Evolutionary conservation across 1,140 invertebrate genomes (phyloP), one percentile per base, ranked within the genome.

Genomic region (Chymomyza costata): DNA sequence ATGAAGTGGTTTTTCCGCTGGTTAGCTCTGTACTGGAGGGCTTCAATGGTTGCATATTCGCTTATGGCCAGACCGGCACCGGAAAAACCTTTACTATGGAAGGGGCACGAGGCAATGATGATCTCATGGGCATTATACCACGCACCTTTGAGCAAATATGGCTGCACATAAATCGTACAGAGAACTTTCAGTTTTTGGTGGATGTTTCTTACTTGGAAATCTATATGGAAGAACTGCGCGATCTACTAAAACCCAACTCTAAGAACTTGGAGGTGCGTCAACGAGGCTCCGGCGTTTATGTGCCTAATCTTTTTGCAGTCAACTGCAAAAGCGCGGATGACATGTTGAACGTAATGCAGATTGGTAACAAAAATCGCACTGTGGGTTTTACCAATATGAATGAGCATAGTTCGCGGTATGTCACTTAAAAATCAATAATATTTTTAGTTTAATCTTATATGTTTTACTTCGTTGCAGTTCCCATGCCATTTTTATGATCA

Each of bases 321-420:
- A 93, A 97, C 37, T 97, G 96, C 82, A 95, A 97, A 85, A 95
- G 91, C 50, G 92, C 94, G n/a, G 89, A 90, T 35, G 96, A 98
- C 86, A 97, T 98, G 87, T 89, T 95, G 59, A 91, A 93, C 52
- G 90, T 97, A 2, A 96, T 98, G 95, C 90, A 90, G 58, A 88
- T 91, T n/a, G 96, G 96, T 11, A 97, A 97, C 86, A 89, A 92
- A 65, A 95, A 97, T 85, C 89, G 96, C 56, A 94, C 95, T 0
- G 92, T 95, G 35, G 96, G 94, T 10, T 92, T 96, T 21, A 99
- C 98, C 6, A 98, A 99, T 86, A 99, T 99, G 98, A 99, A 99
- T 87, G 95, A 98, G 84, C 97, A 99, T 86, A 98, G 96, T 83
- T 99, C 97, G 7, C 63, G 76, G 76, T 82, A 31, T 46, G 62